Evolutionary conservation across 2,888 invertebrate genomes (phyloP).

Genomic region (Rhaphigaster nebulosa): DNA sequence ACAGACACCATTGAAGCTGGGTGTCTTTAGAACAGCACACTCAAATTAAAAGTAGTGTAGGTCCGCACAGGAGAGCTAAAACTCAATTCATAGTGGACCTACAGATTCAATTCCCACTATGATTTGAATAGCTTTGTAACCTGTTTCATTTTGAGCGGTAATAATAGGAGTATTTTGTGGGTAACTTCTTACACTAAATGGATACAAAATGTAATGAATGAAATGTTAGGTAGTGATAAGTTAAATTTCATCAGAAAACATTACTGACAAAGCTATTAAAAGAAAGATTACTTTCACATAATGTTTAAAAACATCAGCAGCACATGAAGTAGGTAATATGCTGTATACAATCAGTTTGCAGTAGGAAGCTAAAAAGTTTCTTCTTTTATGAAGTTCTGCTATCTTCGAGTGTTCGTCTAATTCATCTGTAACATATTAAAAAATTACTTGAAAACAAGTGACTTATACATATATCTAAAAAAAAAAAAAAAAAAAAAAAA

Average conservation of each 20-base stretch:
- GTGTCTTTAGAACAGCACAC: too few relatives aligned
- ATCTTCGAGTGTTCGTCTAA: slow-evolving; percentile 96
- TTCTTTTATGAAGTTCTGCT: slow-evolving; percentile 94
- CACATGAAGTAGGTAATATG: slow-evolving; percentile 91
- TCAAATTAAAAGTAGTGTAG: too few relatives aligned
- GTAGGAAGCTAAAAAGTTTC: slow-evolving; percentile 96
- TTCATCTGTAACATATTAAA: slow-evolving; percentile 74
- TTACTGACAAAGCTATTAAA: background rate
- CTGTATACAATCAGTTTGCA: slow-evolving; percentile 99
- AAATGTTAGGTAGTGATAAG: background rate
- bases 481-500: too few relatives aligned
- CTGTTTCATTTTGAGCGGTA: too few relatives aligned
- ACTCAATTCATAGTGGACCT: too few relatives aligned
- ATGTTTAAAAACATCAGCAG: slow-evolving; percentile 95
- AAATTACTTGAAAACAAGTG: background rate
- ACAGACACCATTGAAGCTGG: too few relatives aligned
- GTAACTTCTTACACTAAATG: too few relatives aligned
- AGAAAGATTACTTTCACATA: slow-evolving; percentile 84
- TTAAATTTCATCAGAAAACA: background rate
- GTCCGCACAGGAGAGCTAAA: too few relatives aligned
- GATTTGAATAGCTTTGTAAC: too few relatives aligned
- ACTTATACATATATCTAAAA: background rate
- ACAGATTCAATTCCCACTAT: too few relatives aligned
- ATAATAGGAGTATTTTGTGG: too few relatives aligned
- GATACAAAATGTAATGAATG: too few relatives aligned